Conservation (phyloP, 2,888 invertebrate species). For the Micoletzkya japonica region DNA sequence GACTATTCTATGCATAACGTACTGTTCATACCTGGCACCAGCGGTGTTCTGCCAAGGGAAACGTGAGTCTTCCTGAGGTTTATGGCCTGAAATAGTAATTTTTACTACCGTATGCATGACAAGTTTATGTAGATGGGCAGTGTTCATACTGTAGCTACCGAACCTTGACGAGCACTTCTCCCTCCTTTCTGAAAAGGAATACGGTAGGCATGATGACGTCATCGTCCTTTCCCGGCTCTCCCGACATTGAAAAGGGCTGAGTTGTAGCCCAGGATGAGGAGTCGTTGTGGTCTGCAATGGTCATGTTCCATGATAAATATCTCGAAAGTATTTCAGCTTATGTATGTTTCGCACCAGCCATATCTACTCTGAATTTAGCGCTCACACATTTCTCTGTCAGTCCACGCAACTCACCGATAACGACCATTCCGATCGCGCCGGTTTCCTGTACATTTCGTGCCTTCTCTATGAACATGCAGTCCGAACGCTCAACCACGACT, state of each 20-base stretch:
- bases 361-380: no score
- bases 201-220: conserved; percentile 52
- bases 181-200: conserved; percentile 50
- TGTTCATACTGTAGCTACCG: no score
- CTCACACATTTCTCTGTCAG: no score
- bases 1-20: no score
- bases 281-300: conserved; percentile 72
- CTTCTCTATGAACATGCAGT: conserved; percentile 93
- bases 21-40: not conserved
- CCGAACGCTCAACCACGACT: conserved; percentile 84
- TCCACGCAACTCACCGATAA: conserved; percentile 72
- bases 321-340: not conserved
- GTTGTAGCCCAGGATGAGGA: conserved; percentile 78
- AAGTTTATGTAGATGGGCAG: no score
- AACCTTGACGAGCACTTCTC: conserved; percentile 23
- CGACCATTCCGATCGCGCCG: conserved; percentile 82
- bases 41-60: not conserved
- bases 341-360: no score
- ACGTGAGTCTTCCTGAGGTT: not conserved
- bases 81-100: not conserved
- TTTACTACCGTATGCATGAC: not conserved
- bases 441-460: conserved; percentile 77
- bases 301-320: not conserved
- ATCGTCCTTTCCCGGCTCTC: conserved; percentile 78
- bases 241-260: conserved; percentile 93